Evolutionary conservation across 2,888 invertebrate genomes (phyloP).

Genomic region (Mellilla xanthometata): DNA sequence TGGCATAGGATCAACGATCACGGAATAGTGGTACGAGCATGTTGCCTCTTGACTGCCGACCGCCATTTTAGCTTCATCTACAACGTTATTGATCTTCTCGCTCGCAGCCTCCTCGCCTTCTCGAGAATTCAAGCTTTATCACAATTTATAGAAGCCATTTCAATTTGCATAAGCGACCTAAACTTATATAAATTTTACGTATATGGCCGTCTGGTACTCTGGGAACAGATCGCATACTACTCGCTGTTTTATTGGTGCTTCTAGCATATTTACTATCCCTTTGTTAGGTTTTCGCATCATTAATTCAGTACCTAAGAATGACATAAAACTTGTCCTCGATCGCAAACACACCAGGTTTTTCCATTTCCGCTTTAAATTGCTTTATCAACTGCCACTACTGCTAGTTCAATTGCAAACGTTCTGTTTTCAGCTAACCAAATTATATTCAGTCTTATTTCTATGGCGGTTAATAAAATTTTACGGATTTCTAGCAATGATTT

Average conservation of each 20-base stretch:
- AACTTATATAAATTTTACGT: conserved; percentile 1
- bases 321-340: conserved; percentile 5
- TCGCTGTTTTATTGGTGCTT: neutral
- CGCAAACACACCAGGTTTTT: neutral
- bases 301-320: conserved; percentile 7
- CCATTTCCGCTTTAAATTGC: conserved; percentile 4
- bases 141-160: neutral
- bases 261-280: conserved; percentile 2
- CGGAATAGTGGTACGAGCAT: neutral
- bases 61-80: conserved; percentile 18
- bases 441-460: no score
- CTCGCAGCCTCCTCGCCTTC: conserved; percentile 1
- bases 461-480: no score
- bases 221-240: neutral
- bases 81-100: conserved; percentile 17
- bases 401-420: no score
- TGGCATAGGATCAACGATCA: conserved; percentile 1
- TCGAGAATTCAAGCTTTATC: neutral
- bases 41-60: conserved; percentile 10
- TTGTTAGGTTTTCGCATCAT: conserved; percentile 9
- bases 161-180: conserved; percentile 1
- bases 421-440: no score
- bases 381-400: neutral
- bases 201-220: neutral
- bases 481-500: no score